Percentiles rank a stretch among this genome's conserved stretches.
Conservation (phyloP, 1,140 invertebrate species). For the Seison nebaliae region DNA sequence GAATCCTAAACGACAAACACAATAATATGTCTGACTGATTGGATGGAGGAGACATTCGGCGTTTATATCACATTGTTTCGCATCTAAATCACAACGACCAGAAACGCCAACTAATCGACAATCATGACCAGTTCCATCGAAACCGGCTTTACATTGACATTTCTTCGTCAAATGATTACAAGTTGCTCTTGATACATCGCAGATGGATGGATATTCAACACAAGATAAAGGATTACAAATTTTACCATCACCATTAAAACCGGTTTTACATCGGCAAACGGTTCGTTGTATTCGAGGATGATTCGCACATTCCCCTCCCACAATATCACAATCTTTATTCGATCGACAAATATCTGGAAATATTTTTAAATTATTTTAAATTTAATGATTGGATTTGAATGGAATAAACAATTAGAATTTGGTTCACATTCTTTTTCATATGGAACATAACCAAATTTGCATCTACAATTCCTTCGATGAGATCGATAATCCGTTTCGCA, state of each 20-base stretch:
- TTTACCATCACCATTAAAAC: not conserved
- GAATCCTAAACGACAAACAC: conserved; percentile 9
- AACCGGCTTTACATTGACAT: conserved; percentile 12
- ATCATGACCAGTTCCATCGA: conserved; percentile 5
- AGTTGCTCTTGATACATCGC: no score
- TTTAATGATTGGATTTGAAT: no score
- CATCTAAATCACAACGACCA: conserved; percentile 7
- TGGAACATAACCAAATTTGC: no score
- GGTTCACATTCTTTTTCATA: no score
- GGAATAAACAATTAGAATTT: no score
- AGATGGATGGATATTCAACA: no score
- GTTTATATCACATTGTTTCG: conserved; percentile 4
- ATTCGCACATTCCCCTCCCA: not conserved
- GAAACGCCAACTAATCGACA: conserved; percentile 6
- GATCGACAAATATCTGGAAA: no score
- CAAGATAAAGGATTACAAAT: not conserved
- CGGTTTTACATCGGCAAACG: not conserved
- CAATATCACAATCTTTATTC: no score
- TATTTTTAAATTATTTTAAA: no score
- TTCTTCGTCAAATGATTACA: no score
- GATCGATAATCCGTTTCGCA: no score
- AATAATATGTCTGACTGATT: not conserved
- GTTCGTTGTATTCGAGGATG: not conserved
- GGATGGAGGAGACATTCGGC: conserved; percentile 4
- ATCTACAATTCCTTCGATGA: no score